Conservation (phyloP, 1,140 invertebrate species). For the Neoseiulus cucumeris region DNA sequence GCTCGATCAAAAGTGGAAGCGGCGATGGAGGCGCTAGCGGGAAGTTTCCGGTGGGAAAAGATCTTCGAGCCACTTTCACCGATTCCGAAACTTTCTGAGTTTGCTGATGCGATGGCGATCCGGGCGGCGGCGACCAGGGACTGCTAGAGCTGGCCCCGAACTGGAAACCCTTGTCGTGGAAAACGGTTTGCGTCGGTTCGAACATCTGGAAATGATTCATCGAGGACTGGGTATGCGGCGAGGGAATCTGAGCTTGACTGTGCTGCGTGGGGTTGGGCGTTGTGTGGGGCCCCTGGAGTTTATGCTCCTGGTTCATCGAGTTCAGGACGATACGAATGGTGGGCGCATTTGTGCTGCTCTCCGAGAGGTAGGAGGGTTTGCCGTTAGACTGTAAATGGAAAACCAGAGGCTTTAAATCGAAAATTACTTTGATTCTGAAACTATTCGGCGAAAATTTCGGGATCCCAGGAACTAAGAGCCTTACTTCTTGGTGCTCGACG, state of each 20-base stretch:
- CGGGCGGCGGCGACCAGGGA: not conserved
- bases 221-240: not conserved
- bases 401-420: not conserved
- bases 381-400: not conserved
- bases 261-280: not conserved
- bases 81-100: not conserved
- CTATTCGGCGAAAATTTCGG: too few relatives aligned
- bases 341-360: not conserved
- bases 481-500: not conserved
- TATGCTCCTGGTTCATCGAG: not conserved
- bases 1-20: not conserved
- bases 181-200: not conserved
- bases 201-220: conserved; percentile 4
- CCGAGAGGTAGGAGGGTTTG: not conserved
- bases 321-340: conserved; percentile 4
- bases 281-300: not conserved
- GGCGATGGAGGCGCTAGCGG: not conserved
- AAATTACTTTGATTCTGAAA: not conserved
- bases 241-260: not conserved
- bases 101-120: not conserved
- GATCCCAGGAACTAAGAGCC: too few relatives aligned
- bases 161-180: not conserved
- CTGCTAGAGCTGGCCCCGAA: not conserved
- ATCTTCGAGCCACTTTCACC: not conserved
- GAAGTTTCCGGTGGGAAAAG: not conserved